A percentile compares a stretch with the other conserved stretches of the same genome.
These are phyloP conservation scores for Myoxocephalus aenaeus DNA, from an alignment of 2,797 vertebrate species.

Conservation along the genomic window DNA sequence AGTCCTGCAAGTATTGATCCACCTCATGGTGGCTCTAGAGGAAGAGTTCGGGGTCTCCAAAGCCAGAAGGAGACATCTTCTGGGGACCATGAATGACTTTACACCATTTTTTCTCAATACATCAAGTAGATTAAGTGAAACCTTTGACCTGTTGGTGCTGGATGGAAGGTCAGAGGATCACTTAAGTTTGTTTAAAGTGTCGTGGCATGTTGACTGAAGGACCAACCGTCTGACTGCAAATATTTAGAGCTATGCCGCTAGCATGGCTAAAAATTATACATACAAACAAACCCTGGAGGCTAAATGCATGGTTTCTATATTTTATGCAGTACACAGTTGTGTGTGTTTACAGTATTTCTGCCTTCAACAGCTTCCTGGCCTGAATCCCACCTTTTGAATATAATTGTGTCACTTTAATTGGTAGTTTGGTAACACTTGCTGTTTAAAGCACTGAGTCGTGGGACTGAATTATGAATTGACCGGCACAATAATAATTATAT, in stretches of 20 bases:
- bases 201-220: too few relatives aligned
- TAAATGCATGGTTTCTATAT: background rate
- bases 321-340: background rate
- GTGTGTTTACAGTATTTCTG: constrained; percentile 15
- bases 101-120: background rate
- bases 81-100: background rate
- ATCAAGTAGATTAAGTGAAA: background rate
- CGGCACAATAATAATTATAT: constrained; percentile 7
- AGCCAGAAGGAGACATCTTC: background rate
- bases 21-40: background rate
- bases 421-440: constrained; percentile 9
- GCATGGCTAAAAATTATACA: too few relatives aligned
- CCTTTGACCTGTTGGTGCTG: too few relatives aligned
- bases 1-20: too few relatives aligned
- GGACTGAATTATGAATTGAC: constrained; percentile 6
- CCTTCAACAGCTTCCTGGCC: background rate
- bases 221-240: too few relatives aligned
- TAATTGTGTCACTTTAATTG: constrained; percentile 11
- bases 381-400: background rate
- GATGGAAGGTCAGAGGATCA: too few relatives aligned
- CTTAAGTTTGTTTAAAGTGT: background rate
- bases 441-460: background rate
- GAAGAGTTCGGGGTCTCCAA: background rate
- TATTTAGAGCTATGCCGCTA: too few relatives aligned
- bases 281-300: background rate